Base-by-base conservation (phyloP, 2,888 invertebrate species). In the Ormyrus nitidulus region DNA sequence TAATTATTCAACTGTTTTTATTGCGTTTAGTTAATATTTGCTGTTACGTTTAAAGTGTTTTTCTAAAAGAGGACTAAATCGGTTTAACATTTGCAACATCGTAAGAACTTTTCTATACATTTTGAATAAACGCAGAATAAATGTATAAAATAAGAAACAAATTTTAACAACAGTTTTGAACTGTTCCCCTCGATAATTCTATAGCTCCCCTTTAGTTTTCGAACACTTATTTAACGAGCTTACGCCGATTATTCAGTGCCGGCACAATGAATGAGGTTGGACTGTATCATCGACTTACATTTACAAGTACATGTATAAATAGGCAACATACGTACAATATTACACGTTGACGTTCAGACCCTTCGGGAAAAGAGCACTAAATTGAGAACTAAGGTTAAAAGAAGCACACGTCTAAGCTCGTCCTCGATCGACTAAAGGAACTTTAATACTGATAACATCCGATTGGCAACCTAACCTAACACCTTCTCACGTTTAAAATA, bases 391-490 rank as follows among this genome's bases (percentile, higher is more conserved):
- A 54, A 56, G 53, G 34, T 2, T 3, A 48, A 64, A 11, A 54
- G 61, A 61, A 71, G 62, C 11, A 9, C 9, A 59, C 34, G 44
- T 11, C 46, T 66, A 66, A 53, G 58, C 62, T 71, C 44, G 13
- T 73, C 56, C 51, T 62, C 66, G 68, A 69, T 56, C 13, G 69
- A 66, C 10, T 46, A 74, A 79, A 79, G 58, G 53, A 74, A 74
- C 69, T 69, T 70, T 75, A 75, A 75, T 79, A 75, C 79, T 74
- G 74, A 79, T 44, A 74, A 79, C 64, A 79, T 70, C 51, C 59
- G 48, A 78, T 68, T 78, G 78, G 73, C 73, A 79, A 78, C 62
- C 72, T 69, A 73, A 62, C 49, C 54, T 77, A 71, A 58, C 10
- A 64, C 48, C 19, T n/a, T 46, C 66, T 65, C 59, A 4, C 34